These are phyloP conservation scores for Linnaemya tessellans DNA, from an alignment of 2,888 invertebrate species.

Conservation along the genomic window DNA sequence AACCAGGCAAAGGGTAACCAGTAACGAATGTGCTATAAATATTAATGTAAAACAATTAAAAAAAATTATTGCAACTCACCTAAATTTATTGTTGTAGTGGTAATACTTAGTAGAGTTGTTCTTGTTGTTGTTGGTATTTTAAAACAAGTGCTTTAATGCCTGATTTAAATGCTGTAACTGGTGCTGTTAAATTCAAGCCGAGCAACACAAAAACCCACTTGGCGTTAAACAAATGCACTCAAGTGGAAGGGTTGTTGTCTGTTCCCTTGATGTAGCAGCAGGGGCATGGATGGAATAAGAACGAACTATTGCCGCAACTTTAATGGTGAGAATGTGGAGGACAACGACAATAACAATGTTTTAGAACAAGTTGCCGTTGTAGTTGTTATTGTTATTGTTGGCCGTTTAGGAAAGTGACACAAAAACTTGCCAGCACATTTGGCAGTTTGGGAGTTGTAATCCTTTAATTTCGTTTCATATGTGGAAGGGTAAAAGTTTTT, in stretches of 20 bases:
- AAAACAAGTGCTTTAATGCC: slow-evolving; percentile 48
- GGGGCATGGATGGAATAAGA: not conserved
- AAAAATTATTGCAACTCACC: slow-evolving; percentile 64
- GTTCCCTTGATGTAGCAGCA: slow-evolving; percentile 5
- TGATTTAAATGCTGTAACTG: slow-evolving; percentile 33
- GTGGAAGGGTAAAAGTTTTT: slow-evolving; percentile 33
- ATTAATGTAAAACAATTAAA: slow-evolving; percentile 42
- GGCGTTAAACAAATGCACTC: slow-evolving; percentile 61
- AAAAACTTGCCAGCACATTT: slow-evolving; percentile 32
- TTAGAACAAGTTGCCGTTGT: slow-evolving; percentile 22
- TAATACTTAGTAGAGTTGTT: not conserved
- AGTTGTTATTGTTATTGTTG: slow-evolving; percentile 26
- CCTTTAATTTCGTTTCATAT: slow-evolving; percentile 67
- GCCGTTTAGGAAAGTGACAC: slow-evolving; percentile 44
- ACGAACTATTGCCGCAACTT: not conserved
- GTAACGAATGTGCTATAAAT: slow-evolving; percentile 2
- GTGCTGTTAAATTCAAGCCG: not conserved
- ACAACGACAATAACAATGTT: slow-evolving; percentile 18
- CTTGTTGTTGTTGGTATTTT: slow-evolving; percentile 8
- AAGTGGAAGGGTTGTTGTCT: slow-evolving; percentile 55
- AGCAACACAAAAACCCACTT: slow-evolving; percentile 60
- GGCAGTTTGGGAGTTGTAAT: slow-evolving; percentile 57
- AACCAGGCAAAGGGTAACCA: slow-evolving; percentile 17
- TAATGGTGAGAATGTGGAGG: not conserved
- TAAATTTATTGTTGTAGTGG: slow-evolving; percentile 37